Base-by-base conservation (phyloP, 2,113 vertebrate genomes). In the Xyliphius kryptos region DNA sequence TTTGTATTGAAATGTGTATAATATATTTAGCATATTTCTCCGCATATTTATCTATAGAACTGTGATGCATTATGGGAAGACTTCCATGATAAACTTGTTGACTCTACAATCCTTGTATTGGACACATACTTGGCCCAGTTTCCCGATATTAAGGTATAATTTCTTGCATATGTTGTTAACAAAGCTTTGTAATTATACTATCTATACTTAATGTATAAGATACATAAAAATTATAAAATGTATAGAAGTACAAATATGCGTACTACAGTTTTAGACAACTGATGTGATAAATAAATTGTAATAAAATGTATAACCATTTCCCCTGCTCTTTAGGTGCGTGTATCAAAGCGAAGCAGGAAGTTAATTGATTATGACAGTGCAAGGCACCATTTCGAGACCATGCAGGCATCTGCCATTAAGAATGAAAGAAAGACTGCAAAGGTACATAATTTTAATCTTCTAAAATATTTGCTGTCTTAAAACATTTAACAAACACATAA, bases 291-390 rank as follows among this genome's bases (percentile, higher is more conserved):
- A n/a, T n/a, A n/a, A n/a, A n/a, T n/a, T n/a, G n/a, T n/a, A n/a
- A n/a, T n/a, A n/a, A n/a, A n/a, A n/a, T n/a, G n/a, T n/a, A n/a
- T n/a, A n/a, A n/a, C n/a, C n/a, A n/a, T n/a, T n/a, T 41, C 56
- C 63, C 6, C 37, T 22, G 22, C 4, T 74, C 37, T 61, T 5
- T 78, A 97, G 95, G 89, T 81, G 38, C 95, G 93, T 20, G 95
- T 99, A 2, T 90, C 96, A 43, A 99, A 99, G 76, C 83, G 96
- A 71, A 97, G 94, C 79, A 85, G 96, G 49, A 99, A 99, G 72
- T 84, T 99, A 0, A 97, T 99, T 12, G 96, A 99, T 80, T 99
- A 93, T 0, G 96, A 99, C 80, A 97, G 96, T 17, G 95, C 96
- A 26, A 89, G 96, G 5, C 96, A 99, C 75, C 94, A 99, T 12